Conservation (phyloP, 1,140 invertebrate species). For the Drosophila kohkoa region DNA sequence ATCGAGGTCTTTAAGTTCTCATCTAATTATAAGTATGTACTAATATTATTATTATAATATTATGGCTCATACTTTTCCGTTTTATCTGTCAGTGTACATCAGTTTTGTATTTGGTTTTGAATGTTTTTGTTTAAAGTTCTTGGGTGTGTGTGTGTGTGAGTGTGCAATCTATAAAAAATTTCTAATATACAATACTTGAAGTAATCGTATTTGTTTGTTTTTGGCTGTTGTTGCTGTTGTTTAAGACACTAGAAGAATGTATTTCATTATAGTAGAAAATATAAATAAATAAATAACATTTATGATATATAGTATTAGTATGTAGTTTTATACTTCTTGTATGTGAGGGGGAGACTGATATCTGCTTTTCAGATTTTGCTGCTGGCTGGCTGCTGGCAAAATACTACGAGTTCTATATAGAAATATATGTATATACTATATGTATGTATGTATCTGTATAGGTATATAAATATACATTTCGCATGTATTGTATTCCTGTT, state of each 20-base stretch:
- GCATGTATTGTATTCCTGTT: constrained; percentile 44
- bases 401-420: constrained; percentile 47
- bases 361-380: constrained; percentile 14
- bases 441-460: constrained; percentile 29
- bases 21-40: constrained; percentile 33
- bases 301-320: no score
- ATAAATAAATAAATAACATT: constrained; percentile 18
- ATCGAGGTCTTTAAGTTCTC: constrained; percentile 53
- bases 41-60: constrained; percentile 29
- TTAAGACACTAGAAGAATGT: constrained; percentile 77
- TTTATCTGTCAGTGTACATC: constrained; percentile 73
- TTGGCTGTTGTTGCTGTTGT: constrained; percentile 51
- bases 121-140: constrained; percentile 33
- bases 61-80: constrained; percentile 39
- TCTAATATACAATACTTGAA: constrained; percentile 75
- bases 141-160: background rate
- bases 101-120: constrained; percentile 30
- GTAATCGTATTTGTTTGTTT: constrained; percentile 41
- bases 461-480: constrained; percentile 46
- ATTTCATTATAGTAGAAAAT: constrained; percentile 10
- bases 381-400: constrained; percentile 44
- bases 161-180: constrained; percentile 73
- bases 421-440: constrained; percentile 45
- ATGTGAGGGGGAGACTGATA: constrained; percentile 19
- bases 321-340: constrained; percentile 1